phyloP scores from a whole-genome alignment of 1,140 invertebrate species.

The Cotesia glomerata region DNA sequence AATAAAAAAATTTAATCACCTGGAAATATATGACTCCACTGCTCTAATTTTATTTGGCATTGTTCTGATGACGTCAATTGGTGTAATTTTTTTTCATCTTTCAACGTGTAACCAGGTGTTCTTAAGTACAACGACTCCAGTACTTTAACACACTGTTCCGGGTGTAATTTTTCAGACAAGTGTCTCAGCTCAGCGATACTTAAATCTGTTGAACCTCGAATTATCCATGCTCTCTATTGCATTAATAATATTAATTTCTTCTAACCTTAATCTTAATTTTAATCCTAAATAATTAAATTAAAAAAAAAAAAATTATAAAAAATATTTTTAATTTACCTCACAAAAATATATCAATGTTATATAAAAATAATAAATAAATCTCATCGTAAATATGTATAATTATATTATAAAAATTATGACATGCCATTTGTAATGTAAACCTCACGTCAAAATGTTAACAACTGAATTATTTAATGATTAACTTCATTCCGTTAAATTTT shows the following conservation, averaged over 20 bases:
- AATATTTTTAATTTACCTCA: slow-evolving; percentile 8
- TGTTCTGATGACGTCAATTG: slow-evolving; percentile 15
- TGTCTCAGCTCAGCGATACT: slow-evolving; percentile 25
- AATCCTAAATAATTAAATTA: background rate
- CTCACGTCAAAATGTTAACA: slow-evolving; percentile 27
- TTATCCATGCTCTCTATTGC: slow-evolving; percentile 21
- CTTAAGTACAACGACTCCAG: slow-evolving; percentile 28
- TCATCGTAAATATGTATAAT: slow-evolving; percentile 29
- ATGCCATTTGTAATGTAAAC: slow-evolving; percentile 11
- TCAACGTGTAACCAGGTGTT: slow-evolving; percentile 9
- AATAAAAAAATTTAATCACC: slow-evolving; percentile 9
- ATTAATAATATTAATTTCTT: background rate
- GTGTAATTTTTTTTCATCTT: slow-evolving; percentile 8
- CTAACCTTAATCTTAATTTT: background rate
- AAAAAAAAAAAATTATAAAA: background rate
- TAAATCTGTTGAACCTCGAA: slow-evolving; percentile 24
- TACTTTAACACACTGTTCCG: slow-evolving; percentile 30
- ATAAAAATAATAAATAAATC: slow-evolving; percentile 30
- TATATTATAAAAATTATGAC: slow-evolving; percentile 23
- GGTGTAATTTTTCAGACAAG: slow-evolving; percentile 28
- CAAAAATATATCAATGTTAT: slow-evolving; percentile 30
- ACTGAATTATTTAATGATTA: slow-evolving; percentile 22
- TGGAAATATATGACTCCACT: slow-evolving; percentile 32
- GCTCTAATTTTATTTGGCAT: slow-evolving; percentile 28
- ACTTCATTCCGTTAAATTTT: slow-evolving; percentile 2